A percentile compares a stretch with the other conserved stretches of the same genome.
These are phyloP conservation scores for Muschampia plurimacula DNA, from an alignment of 2,888 invertebrate species.

Conservation along the genomic window DNA sequence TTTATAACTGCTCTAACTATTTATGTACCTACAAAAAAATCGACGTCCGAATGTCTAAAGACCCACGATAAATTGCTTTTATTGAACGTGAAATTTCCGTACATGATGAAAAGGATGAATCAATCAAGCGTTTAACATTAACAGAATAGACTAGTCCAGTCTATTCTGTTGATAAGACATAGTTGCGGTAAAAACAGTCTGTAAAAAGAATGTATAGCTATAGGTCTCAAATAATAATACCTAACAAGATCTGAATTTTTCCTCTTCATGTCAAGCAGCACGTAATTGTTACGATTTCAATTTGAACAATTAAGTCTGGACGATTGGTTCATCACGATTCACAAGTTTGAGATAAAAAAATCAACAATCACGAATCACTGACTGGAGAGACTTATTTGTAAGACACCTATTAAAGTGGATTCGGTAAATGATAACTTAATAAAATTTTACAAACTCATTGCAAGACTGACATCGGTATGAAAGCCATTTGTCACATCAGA, in stretches of 20 bases:
- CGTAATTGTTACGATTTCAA: slow-evolving; percentile 20
- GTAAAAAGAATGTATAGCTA: slow-evolving; percentile 1
- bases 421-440: slow-evolving; percentile 23
- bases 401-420: neutral
- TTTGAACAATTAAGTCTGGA: slow-evolving; percentile 19
- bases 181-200: slow-evolving; percentile 1
- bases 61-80: slow-evolving; percentile 52
- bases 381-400: slow-evolving; percentile 9
- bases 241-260: slow-evolving; percentile 16
- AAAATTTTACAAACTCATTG: neutral
- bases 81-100: slow-evolving; percentile 47
- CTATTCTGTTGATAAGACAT: neutral
- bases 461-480: neutral
- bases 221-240: slow-evolving; percentile 7
- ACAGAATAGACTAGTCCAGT: neutral
- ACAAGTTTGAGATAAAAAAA: slow-evolving; percentile 25
- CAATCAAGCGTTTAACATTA: slow-evolving; percentile 19
- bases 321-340: slow-evolving; percentile 29
- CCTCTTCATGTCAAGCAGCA: slow-evolving; percentile 22
- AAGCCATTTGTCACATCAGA: neutral
- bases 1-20: slow-evolving; percentile 21
- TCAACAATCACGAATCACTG: slow-evolving; percentile 37
- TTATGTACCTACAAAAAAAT: slow-evolving; percentile 16
- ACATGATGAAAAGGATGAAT: slow-evolving; percentile 24
- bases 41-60: slow-evolving; percentile 33